phyloP scores from a whole-genome alignment of 2,113 vertebrate genomes.

The Rallus limicola region DNA sequence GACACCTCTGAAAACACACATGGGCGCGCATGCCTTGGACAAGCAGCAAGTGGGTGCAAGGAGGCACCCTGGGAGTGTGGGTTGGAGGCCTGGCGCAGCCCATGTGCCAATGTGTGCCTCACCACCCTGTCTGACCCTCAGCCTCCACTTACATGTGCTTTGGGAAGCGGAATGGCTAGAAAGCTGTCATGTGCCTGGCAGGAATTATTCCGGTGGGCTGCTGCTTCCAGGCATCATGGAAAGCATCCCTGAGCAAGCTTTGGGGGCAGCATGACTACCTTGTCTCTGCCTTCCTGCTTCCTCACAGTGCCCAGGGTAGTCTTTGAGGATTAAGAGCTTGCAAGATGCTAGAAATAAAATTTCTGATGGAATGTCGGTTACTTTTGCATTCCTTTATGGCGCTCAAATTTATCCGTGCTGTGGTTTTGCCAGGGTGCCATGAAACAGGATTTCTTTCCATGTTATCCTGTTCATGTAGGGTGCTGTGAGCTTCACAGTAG shows the following conservation, averaged over 20 bases:
- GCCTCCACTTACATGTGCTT: background rate
- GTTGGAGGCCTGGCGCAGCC: background rate
- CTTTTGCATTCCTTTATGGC: background rate
- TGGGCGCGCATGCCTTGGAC: background rate
- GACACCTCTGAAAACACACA: background rate
- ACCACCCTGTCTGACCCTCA: fast-evolving
- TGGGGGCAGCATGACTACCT: background rate
- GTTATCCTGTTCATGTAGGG: background rate
- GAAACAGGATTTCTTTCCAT: background rate
- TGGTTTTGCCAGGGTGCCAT: background rate
- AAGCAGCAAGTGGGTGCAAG: background rate
- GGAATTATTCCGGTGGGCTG: background rate
- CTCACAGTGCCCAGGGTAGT: background rate
- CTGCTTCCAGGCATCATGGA: fast-evolving
- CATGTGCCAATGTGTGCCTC: too few relatives aligned
- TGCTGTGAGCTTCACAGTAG: background rate
- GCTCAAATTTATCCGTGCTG: background rate
- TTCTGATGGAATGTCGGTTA: background rate
- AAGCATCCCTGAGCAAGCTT: background rate
- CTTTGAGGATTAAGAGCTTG: background rate
- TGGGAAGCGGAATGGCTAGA: background rate
- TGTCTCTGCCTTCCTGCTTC: background rate
- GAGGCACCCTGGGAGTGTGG: fast-evolving
- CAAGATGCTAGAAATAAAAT: background rate
- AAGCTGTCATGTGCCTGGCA: background rate